These are phyloP conservation scores for Sceloporus undulatus DNA, from an alignment of 2,113 vertebrate species.

Conservation along the genomic window DNA sequence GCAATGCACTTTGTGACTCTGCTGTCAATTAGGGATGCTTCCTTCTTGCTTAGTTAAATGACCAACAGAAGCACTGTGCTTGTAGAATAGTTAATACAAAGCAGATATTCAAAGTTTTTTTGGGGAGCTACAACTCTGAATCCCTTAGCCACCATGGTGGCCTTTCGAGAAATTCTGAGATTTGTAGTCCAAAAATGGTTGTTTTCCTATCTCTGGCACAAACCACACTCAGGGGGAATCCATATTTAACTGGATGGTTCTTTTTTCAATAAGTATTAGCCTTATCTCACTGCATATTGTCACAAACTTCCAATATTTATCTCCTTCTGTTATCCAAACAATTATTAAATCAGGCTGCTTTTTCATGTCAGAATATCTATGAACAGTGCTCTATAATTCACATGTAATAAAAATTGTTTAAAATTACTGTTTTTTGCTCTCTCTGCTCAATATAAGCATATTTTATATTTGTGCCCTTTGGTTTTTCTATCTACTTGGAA, in stretches of 20 bases:
- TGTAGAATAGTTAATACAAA: not conserved
- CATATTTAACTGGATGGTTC: not conserved
- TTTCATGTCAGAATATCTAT: not conserved
- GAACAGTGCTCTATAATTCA: not conserved
- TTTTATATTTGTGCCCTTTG: not conserved
- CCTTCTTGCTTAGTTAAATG: not conserved
- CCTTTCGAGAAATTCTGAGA: too few species aligned
- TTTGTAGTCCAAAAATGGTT: too few species aligned
- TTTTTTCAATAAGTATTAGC: not conserved
- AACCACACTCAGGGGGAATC: too few species aligned
- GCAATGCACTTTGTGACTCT: not conserved
- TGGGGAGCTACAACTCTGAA: too few species aligned
- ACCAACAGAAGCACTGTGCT: not conserved
- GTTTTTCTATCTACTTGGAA: not conserved
- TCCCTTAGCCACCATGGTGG: too few species aligned
- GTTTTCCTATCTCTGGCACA: too few species aligned
- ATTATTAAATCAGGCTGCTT: not conserved
- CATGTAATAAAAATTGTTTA: not conserved
- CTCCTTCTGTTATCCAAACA: not conserved
- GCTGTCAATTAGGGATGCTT: not conserved
- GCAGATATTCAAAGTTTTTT: too few species aligned
- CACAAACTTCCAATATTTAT: too few species aligned
- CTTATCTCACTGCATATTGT: not conserved
- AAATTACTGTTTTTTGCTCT: not conserved
- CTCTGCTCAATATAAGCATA: not conserved